Base-by-base conservation (phyloP, 1,140 invertebrate genomes). In the Saccostrea cuccullata region DNA sequence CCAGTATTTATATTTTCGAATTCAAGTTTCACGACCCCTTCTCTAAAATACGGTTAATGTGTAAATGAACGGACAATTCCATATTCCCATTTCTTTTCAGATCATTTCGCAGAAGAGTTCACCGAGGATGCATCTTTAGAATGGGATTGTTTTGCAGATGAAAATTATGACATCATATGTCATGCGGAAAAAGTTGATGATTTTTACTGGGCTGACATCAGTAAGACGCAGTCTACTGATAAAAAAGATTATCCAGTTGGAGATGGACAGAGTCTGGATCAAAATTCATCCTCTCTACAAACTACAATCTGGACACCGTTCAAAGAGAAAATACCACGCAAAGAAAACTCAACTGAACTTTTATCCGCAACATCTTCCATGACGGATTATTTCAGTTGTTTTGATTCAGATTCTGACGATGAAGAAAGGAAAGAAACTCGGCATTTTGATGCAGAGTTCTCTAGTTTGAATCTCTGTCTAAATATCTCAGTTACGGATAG, bases 371-470 rank as follows among this genome's bases (percentile, higher is more conserved):
- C 70, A 26, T 77, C 70, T 26, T 77, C 70, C 13, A 36, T 26
- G 70, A 77, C 70, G 26, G 70, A 77, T 77, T 77, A 77, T 26
- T 77, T 77, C 70, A 77, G 70, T 36, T 77, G 70, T 40, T 77
- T 77, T 77, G 70, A 77, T 77, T 77, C 70, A 15, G 70, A 77
- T 30, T 77, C 70, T 36, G 70, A 77, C 12, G 70, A 77, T 12
- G 70, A 77, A 12, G 15, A 30, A 3, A 26, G 15, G 13, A 30
- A 30, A 30, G 70, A 77, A 77, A 30, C 26, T 26, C 26, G 26
- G 13, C 70, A 77, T 77, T 77, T 77, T 30, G 70, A 77, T 30
- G 26, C 26, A 13, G 70, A 77, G 23, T 77, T 77, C 30, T 30
- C 23, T 30, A 15, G 26, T 77, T 77, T 77, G 26, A 77, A 77